A percentile compares a stretch with the other conserved stretches of the same genome.
Conservation (phyloP, 2,888 invertebrate genomes). For the Oscheius onirici region DNA sequence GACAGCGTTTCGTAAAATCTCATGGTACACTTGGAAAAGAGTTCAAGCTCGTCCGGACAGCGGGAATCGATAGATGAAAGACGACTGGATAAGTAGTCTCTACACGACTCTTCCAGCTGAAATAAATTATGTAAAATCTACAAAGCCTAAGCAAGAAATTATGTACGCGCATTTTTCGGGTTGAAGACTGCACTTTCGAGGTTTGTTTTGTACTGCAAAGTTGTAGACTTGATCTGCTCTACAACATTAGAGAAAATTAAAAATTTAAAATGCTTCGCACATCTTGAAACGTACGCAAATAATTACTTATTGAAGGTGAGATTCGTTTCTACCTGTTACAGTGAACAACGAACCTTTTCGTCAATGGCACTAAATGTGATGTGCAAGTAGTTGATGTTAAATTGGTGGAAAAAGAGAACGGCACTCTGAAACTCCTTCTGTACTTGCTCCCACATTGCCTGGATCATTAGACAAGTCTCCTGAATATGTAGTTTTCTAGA, state of each 20-base stretch:
- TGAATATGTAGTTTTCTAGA: background rate
- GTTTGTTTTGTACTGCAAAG: no score
- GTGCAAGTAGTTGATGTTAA: slow-evolving; percentile 44
- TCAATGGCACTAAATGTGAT: slow-evolving; percentile 37
- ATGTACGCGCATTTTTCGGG: no score
- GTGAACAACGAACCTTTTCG: slow-evolving; percentile 20
- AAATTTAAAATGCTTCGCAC: no score
- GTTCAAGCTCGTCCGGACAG: slow-evolving; percentile 34
- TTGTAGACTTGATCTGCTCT: no score
- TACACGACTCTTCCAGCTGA: slow-evolving; percentile 28
- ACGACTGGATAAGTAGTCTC: slow-evolving; percentile 26
- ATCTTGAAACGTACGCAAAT: no score
- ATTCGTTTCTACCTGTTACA: no score
- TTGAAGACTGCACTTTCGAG: no score
- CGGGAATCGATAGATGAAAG: slow-evolving; percentile 33
- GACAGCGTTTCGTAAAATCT: slow-evolving; percentile 37
- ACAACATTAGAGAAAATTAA: no score
- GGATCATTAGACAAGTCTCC: slow-evolving; percentile 30
- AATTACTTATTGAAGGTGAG: no score
- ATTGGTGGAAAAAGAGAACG: slow-evolving; percentile 47
- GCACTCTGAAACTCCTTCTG: slow-evolving; percentile 28
- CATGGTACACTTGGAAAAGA: slow-evolving; percentile 47
- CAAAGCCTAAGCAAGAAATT: no score
- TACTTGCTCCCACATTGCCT: slow-evolving; percentile 28
- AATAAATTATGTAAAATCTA: no score